Base-by-base conservation (phyloP, 2,888 invertebrate genomes). In the Hedya salicella region DNA sequence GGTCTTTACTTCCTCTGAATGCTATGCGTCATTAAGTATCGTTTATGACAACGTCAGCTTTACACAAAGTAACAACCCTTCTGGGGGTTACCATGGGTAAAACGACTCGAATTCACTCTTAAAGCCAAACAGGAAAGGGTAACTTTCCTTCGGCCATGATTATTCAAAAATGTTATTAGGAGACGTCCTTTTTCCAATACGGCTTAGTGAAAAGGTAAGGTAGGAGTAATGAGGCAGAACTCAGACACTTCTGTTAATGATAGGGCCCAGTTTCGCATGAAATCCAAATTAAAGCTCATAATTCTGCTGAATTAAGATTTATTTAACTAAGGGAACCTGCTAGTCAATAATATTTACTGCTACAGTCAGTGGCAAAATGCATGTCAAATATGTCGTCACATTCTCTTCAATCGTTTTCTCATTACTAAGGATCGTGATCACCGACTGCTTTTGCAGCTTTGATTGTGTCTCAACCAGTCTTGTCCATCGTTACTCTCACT, bases 21-120 rank as follows among this genome's bases (percentile, higher is more conserved):
- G 89, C 87, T 85, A 89, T 87, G 86, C 86, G 80, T 86, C 88
- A 89, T 89, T 88, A 87, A 84, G 84, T 86, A 84, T 83, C 85
- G 84, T 86, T 87, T 85, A 85, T 81, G 86, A 83, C 80, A 75
- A 81, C 82, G 83, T 88, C 85, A 85, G 86, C 87, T 82, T 87
- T 86, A 85, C 83, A 87, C 81, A 85, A 86, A 86, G 82, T 87
- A 88, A 87, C 86, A 88, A 87, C 83, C 84, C 86, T 87, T 86
- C 80, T 76, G 73, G 73, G 75, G 76, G 77, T 74, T 76, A 72
- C 70, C 75, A 25, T 25, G 25, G 6, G 67, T 62, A 69, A 65
- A 68, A 72, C 72, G 78, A 68, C 70, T 75, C 70, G 82, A 73
- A 81, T 78, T 80, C 74, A 72, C 69, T 72, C 78, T 75, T 87